Percentiles rank a stretch among this genome's conserved stretches.
These are phyloP conservation scores for Cephus rjabovi DNA, from an alignment of 2,888 invertebrate genomes.

Conservation along the genomic window DNA sequence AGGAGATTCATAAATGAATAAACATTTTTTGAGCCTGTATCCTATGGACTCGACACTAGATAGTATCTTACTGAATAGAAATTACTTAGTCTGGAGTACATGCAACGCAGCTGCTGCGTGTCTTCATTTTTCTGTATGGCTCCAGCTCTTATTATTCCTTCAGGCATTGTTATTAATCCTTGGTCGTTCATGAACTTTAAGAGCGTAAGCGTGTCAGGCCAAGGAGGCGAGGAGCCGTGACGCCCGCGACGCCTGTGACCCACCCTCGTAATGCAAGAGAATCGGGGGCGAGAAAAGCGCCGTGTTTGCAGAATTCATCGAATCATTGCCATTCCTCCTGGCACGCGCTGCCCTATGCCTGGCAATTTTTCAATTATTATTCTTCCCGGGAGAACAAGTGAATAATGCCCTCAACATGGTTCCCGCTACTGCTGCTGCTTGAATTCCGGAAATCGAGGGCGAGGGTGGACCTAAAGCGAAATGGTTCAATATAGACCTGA, in stretches of 20 bases:
- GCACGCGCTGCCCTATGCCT: slow-evolving; percentile 35
- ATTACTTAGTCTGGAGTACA: no score
- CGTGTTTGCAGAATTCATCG: slow-evolving; percentile 58
- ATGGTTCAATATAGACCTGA: neutral
- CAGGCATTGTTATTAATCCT: neutral
- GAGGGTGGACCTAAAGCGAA: neutral
- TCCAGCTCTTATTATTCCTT: neutral
- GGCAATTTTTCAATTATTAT: slow-evolving; percentile 42
- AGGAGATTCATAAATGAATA: no score
- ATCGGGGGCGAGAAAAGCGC: slow-evolving; percentile 37
- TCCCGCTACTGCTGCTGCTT: neutral
- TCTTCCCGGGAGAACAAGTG: slow-evolving; percentile 15
- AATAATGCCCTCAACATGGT: neutral
- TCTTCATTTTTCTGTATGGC: neutral
- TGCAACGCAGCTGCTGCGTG: no score
- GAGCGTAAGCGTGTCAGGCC: slow-evolving; percentile 55
- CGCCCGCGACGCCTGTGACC: slow-evolving; percentile 17
- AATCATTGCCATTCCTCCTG: slow-evolving; percentile 55
- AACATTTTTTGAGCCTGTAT: no score
- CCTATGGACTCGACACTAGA: no score
- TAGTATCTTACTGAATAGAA: no score
- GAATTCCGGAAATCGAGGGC: neutral
- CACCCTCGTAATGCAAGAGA: slow-evolving; percentile 24
- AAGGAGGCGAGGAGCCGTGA: slow-evolving; percentile 25
- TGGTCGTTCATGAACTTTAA: slow-evolving; percentile 33